Evolutionary conservation across 2,113 vertebrate species (phyloP).

Genomic region (Phrynosoma platyrhinos): DNA sequence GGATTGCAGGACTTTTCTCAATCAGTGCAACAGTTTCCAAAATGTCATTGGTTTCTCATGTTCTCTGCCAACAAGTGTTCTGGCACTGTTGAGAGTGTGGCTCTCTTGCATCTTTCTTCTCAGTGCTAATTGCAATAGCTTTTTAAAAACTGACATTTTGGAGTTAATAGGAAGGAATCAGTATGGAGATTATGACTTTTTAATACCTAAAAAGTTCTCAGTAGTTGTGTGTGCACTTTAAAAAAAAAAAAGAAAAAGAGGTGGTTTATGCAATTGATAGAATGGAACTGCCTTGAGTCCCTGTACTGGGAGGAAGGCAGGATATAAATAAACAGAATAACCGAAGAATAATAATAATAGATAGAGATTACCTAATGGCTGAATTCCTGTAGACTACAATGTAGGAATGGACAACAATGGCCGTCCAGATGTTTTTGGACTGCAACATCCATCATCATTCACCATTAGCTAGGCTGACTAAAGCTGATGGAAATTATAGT

Average conservation of each 20-base stretch:
- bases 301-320: too few relatives aligned
- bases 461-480: too few relatives aligned
- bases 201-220: neutral
- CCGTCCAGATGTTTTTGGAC: neutral
- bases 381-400: neutral
- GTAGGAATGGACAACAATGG: neutral
- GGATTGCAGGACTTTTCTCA: constrained; percentile 35
- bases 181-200: neutral
- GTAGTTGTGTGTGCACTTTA: neutral
- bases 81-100: neutral
- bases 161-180: constrained; percentile 1
- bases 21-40: constrained; percentile 34
- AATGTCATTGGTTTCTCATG: neutral
- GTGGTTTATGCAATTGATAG: constrained; percentile 25
- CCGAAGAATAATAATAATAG: too few relatives aligned
- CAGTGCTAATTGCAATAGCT: constrained; percentile 34
- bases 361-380: neutral
- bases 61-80: constrained; percentile 1
- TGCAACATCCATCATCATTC: neutral
- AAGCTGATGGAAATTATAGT: neutral
- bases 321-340: too few relatives aligned
- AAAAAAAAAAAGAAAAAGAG: constrained; percentile 35
- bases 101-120: neutral
- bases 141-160: constrained; percentile 3
- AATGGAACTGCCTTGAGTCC: constrained; percentile 6